A percentile compares a stretch with the other conserved stretches of the same genome.
Conservation (phyloP, 2,113 vertebrate species). For the Morone saxatilis region DNA sequence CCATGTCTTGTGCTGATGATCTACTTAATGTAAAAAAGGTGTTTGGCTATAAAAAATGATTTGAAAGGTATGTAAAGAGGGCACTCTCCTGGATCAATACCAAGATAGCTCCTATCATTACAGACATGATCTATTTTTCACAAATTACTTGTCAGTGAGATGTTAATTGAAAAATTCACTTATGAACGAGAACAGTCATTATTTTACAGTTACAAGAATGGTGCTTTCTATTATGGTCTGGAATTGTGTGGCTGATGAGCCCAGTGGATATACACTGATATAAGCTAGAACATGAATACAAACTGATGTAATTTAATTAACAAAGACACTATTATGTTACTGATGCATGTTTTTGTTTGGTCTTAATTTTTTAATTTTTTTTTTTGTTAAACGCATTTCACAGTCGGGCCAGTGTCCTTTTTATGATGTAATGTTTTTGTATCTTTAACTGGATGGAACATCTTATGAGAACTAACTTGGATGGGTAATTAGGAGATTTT, state of each 20-base stretch:
- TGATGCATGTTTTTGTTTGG: slow-evolving; percentile 47
- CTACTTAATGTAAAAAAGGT: slow-evolving; percentile 25
- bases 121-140: slow-evolving; percentile 27
- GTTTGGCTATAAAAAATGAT: background rate
- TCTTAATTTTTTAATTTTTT: slow-evolving; percentile 33
- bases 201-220: slow-evolving; percentile 46
- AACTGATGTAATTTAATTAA: slow-evolving; percentile 58
- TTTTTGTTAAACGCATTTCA: slow-evolving; percentile 20
- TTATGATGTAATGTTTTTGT: background rate
- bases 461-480: slow-evolving; percentile 6
- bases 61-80: too few relatives aligned
- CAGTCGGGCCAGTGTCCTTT: slow-evolving; percentile 56
- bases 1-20: slow-evolving; percentile 37
- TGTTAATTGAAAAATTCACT: slow-evolving; percentile 33
- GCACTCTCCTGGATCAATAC: background rate
- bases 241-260: slow-evolving; percentile 55
- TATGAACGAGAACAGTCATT: slow-evolving; percentile 32
- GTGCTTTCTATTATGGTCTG: slow-evolving; percentile 65
- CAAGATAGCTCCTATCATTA: background rate
- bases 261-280: slow-evolving; percentile 67
- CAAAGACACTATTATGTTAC: slow-evolving; percentile 47
- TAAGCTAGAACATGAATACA: slow-evolving; percentile 74
- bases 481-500: slow-evolving; percentile 7
- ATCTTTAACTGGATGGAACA: slow-evolving; percentile 8
- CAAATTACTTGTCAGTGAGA: background rate